phyloP scores from a whole-genome alignment of 2,113 vertebrate species.

The Arothron firmamentum region DNA sequence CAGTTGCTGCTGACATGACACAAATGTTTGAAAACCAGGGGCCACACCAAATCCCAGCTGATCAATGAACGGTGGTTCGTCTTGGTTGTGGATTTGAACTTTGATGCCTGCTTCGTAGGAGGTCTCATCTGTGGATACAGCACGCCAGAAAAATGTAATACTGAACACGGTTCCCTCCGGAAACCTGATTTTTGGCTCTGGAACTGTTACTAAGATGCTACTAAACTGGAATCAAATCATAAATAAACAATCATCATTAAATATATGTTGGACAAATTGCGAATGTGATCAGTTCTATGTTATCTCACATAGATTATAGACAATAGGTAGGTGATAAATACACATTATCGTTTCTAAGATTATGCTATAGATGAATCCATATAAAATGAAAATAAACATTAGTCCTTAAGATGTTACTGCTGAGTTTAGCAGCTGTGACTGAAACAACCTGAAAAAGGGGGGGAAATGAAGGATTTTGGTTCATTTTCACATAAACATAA shows the following conservation, averaged over 20 bases:
- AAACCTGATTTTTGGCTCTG: constrained; percentile 18
- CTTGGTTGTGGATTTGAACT: constrained; percentile 83
- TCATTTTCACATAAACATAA: too few relatives aligned
- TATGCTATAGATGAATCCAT: constrained; percentile 10
- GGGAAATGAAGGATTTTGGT: neutral
- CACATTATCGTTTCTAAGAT: constrained; percentile 11
- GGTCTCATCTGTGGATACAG: constrained; percentile 84
- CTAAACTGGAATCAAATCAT: constrained; percentile 8
- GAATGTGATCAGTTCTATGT: constrained; percentile 2
- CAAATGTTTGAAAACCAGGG: constrained; percentile 90
- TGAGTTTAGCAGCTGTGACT: too few relatives aligned
- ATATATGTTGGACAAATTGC: constrained; percentile 18
- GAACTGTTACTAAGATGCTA: neutral
- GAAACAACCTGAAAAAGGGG: neutral
- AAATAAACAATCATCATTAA: constrained; percentile 19
- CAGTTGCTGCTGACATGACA: constrained; percentile 82
- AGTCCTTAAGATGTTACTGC: too few relatives aligned
- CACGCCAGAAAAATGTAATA: constrained; percentile 54
- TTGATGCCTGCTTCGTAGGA: constrained; percentile 84
- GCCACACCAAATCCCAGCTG: constrained; percentile 82
- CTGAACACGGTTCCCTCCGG: constrained; percentile 8
- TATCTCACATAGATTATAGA: constrained; percentile 19
- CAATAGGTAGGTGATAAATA: constrained; percentile 21
- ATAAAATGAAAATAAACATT: constrained; percentile 14
- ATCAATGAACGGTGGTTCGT: constrained; percentile 81